Evolutionary conservation across 2,797 vertebrate genomes (phyloP), one percentile per base, ranked within the genome.

Genomic region (Sebastolobus alascanus): DNA sequence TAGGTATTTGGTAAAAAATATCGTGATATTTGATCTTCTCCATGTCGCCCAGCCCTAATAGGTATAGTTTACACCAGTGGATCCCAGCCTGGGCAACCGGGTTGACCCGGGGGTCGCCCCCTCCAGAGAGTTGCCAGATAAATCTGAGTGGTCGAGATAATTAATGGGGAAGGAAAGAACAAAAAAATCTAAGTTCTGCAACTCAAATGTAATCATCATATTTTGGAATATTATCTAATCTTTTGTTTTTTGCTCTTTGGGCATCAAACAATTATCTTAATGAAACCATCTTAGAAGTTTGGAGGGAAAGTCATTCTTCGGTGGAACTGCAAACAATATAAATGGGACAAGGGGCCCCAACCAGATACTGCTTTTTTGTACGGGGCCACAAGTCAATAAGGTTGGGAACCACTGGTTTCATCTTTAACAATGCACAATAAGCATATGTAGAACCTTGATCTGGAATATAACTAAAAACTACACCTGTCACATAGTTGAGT

Each of bases 21-120:
- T 40, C 13, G 38, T 40, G 38, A 13, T 13, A 40, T 40, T 40
- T 40, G 38, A 40, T 40, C 13, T 38, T 40, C 4, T 40, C 38
- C 38, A 40, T 40, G 13, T 40, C 12, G 2, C 2, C 38, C 12
- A 13, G 12, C 38, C 0, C 0, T 40, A 40, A 31, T 8, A 3
- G 9, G 4, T 20, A 25, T 25, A 37, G 2, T 43, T 54, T 8
- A 31, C 2, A 1, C 2, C 1, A 56, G 11, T 40, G 12, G 18
- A 55, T 40, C 18, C 25, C n/a, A 27, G 37, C 22, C 22, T 14
- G 50, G 4, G 37, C 37, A 2, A 38, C 37, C 0, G 0, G 0
- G 37, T 38, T 38, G 37, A 38, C 37, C 37, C 3, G 37, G 0
- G 1, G 5, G 12, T 38, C 22, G n/a, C 14, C 14, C 16, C 14